Evolutionary conservation across 2,888 invertebrate species (phyloP).

Genomic region (Automeris io): DNA sequence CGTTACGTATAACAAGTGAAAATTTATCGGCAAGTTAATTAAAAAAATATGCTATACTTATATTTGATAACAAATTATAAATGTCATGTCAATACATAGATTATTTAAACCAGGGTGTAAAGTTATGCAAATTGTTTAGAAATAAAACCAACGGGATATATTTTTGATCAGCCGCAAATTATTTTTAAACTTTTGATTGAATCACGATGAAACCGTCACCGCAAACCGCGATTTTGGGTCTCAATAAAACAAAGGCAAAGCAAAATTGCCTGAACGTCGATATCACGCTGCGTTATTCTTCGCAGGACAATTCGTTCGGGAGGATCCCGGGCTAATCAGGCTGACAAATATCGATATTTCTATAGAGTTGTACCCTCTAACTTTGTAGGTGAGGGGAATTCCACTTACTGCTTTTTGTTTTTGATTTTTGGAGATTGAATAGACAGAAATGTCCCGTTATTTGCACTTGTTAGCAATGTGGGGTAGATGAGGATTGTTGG

Average conservation of each 20-base stretch:
- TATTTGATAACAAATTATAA: too few species aligned
- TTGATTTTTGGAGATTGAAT: slow-evolving; percentile 74
- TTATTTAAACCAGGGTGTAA: too few species aligned
- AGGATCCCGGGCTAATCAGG: slow-evolving; percentile 66
- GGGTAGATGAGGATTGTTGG: too few species aligned
- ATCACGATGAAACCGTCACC: neutral
- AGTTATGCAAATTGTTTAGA: too few species aligned
- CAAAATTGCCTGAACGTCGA: slow-evolving; percentile 38
- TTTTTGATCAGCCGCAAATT: too few species aligned
- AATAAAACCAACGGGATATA: too few species aligned
- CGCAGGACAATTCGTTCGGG: slow-evolving; percentile 42
- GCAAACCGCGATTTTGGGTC: slow-evolving; percentile 8
- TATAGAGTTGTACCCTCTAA: slow-evolving; percentile 53
- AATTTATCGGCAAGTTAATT: too few species aligned
- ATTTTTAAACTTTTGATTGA: neutral
- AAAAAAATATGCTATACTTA: too few species aligned
- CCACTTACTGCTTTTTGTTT: slow-evolving; percentile 50
- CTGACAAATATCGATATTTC: slow-evolving; percentile 70
- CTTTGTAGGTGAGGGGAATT: slow-evolving; percentile 48
- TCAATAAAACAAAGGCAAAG: slow-evolving; percentile 33
- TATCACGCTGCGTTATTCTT: slow-evolving; percentile 65
- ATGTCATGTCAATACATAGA: too few species aligned
- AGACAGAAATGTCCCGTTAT: slow-evolving; percentile 66
- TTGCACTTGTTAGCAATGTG: too few species aligned
- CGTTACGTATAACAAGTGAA: too few species aligned